Evolutionary conservation across 2,113 vertebrate species (phyloP).

Genomic region (Lagopus muta): DNA sequence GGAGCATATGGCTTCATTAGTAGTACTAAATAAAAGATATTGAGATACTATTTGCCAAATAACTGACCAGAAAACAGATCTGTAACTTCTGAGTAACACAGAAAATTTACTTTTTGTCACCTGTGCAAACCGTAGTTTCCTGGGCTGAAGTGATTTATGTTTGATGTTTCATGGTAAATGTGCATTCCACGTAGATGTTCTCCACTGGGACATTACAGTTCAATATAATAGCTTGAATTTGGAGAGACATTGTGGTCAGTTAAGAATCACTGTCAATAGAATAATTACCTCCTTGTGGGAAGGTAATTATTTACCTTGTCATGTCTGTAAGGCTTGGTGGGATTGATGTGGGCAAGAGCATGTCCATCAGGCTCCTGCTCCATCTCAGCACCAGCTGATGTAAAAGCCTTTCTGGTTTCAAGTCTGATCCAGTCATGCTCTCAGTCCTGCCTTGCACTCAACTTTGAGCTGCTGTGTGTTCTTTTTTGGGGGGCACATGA

Average conservation of each 20-base stretch:
- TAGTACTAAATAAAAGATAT: not conserved
- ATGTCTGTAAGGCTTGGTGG: not conserved
- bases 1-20: not conserved
- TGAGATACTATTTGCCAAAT: not conserved
- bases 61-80: not conserved
- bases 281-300: not conserved
- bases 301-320: not conserved
- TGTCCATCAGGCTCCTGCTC: not conserved
- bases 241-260: not conserved
- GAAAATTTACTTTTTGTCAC: not conserved
- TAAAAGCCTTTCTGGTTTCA: not conserved
- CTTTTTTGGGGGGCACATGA: not conserved
- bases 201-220: not conserved
- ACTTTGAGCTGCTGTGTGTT: not conserved
- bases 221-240: not conserved
- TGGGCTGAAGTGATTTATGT: not conserved
- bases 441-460: not conserved
- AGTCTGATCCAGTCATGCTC: not conserved
- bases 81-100: rapidly evolving
- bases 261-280: not conserved
- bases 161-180: not conserved
- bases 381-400: not conserved
- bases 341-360: not conserved
- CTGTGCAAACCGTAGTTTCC: not conserved
- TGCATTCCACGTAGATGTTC: rapidly evolving